Evolutionary conservation across 2,888 invertebrate genomes (phyloP).

Genomic region (Spodoptera littoralis): DNA sequence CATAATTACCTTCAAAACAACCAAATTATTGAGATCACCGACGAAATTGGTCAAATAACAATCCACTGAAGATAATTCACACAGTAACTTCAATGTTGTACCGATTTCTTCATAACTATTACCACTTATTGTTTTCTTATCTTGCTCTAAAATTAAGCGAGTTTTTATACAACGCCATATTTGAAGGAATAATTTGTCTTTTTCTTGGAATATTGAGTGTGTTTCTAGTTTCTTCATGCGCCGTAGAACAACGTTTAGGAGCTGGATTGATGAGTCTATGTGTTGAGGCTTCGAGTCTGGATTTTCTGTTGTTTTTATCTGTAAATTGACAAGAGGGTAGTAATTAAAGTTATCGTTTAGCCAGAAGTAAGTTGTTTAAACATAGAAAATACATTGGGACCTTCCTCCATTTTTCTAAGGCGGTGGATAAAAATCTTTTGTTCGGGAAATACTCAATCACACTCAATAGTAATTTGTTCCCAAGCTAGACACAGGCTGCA

Average conservation of each 20-base stretch:
- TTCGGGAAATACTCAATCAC: no score
- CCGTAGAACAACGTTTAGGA: slow-evolving; percentile 73
- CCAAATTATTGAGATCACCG: slow-evolving; percentile 70
- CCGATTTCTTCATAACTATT: slow-evolving; percentile 71
- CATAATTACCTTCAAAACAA: slow-evolving; percentile 72
- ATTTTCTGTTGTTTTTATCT: slow-evolving; percentile 75
- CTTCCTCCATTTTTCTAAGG: no score
- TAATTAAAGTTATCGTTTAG: no score
- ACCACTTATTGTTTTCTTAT: slow-evolving; percentile 53
- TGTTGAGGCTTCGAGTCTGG: slow-evolving; percentile 71
- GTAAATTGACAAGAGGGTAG: slow-evolving; percentile 42
- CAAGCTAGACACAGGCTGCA: no score
- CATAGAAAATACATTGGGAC: no score
- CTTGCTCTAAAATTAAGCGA: slow-evolving; percentile 63
- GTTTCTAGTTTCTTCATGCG: slow-evolving; percentile 80
- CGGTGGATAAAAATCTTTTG: no score
- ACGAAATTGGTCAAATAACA: slow-evolving; percentile 70
- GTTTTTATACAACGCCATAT: slow-evolving; percentile 75
- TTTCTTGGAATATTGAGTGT: slow-evolving; percentile 73
- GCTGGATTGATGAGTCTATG: slow-evolving; percentile 74
- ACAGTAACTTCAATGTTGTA: slow-evolving; percentile 73
- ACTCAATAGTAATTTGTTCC: no score
- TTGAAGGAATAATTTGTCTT: slow-evolving; percentile 72
- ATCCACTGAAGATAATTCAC: slow-evolving; percentile 76
- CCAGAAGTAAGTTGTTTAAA: no score